Evolutionary conservation across 2,888 invertebrate species (phyloP), one percentile per base, ranked within the genome.

Genomic region (Polia nebulosa): DNA sequence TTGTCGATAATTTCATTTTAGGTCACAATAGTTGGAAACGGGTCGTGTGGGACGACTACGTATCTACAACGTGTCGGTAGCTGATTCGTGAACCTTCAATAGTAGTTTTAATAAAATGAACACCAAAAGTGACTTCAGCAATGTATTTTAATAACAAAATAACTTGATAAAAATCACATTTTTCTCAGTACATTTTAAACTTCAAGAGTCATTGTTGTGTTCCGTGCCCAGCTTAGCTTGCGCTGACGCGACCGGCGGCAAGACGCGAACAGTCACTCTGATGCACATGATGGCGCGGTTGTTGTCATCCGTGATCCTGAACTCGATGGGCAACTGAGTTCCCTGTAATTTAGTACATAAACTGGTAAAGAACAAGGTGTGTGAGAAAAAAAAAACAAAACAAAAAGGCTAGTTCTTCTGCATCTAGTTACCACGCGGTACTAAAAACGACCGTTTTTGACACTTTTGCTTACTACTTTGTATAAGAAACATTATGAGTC

Each of bases 261-360:
- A 3, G 17, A 69, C n/a, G 27, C 5, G 22, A 17, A 69, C 7
- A 9, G 0, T 0, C 5, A n/a, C 29, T 36, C 68, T 51, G 41
- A 69, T 22, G 22, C 68, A 69, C 34, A 44, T 7, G 22, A 69
- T 17, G n/a, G 17, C 8, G 0, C 5, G 0, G 7, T 17, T 36
- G 7, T 2, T 52, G 17, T 72, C 69, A 17, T 69, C 72, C 36
- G 36, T 0, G 20, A 69, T 32, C 29, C 72, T 52, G 36, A 72
- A 29, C 36, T 69, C 69, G n/a, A 69, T 15, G 29, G 69, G 51
- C 29, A 69, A 7, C 22, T 25, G 44, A 36, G 36, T 61, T 61
- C 72, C 69, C 69, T 69, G 72, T 44, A 52, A 69, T 51, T 11
- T 17, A 51, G 3, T 11, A 39, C 36, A 52, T 3, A 27, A 44